Percentiles rank a stretch among this genome's conserved stretches.
Conservation (phyloP, 2,797 vertebrate genomes). For the Emydoidea blandingii region DNA sequence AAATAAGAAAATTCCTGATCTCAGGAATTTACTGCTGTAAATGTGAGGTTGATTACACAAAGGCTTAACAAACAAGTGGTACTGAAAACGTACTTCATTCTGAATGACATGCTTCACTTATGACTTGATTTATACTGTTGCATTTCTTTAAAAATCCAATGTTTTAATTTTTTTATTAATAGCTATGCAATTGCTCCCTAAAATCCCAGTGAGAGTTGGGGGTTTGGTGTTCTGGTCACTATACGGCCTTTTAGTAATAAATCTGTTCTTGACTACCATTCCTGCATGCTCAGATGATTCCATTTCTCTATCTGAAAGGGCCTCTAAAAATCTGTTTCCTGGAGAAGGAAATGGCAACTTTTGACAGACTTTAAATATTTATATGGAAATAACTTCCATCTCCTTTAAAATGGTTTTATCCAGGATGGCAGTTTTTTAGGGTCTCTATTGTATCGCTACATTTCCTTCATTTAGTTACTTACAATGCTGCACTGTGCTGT, state of each 20-base stretch:
- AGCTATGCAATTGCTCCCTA: background rate
- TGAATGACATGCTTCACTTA: background rate
- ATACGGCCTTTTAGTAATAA: background rate
- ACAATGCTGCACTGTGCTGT: rapidly evolving
- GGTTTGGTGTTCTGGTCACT: background rate
- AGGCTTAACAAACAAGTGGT: background rate
- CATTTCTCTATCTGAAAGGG: background rate
- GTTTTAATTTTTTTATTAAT: background rate
- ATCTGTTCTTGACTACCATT: background rate
- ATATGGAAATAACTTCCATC: background rate
- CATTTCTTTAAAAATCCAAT: background rate
- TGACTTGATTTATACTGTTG: background rate
- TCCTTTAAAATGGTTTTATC: background rate
- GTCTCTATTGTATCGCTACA: rapidly evolving
- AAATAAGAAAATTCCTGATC: background rate
- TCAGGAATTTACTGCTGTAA: background rate
- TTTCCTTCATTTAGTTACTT: background rate
- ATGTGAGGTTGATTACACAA: background rate
- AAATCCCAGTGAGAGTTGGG: background rate
- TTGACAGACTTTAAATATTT: background rate
- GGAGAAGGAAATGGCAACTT: background rate
- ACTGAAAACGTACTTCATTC: background rate
- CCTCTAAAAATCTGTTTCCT: background rate
- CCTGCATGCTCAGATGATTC: background rate
- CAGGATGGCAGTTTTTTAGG: background rate